Base-by-base conservation (phyloP, 2,888 invertebrate species). In the Melitaea athalia region DNA sequence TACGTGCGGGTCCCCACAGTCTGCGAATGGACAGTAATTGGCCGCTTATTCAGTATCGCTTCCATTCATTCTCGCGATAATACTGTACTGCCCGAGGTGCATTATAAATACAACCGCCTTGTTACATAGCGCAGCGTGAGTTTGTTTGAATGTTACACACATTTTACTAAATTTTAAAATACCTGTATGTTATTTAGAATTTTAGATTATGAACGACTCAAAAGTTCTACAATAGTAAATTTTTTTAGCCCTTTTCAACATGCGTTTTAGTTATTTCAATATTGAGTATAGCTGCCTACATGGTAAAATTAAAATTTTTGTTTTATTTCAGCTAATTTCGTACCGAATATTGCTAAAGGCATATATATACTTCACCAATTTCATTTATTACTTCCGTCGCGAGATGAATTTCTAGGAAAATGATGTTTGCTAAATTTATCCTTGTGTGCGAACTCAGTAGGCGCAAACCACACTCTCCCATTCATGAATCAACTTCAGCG, bases 401-500 rank as follows among this genome's bases (percentile, higher is more conserved):
- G 75, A 86, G 85, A 87, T 86, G 85, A 83, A 87, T 86, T 89
- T 88, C 88, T 79, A 77, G 81, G 88, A 86, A 90, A 88, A 86
- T 86, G 80, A 83, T 85, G 85, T 82, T 85, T 80, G 86, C 90
- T 91, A 92, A 90, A 91, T 91, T 88, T 90, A 89, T 78, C 80
- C 84, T 81, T 75, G 76, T 82, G 81, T 79, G 81, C 78, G 81
- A 80, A 81, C 83, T 83, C 81, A 78, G 79, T 80, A 81, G 80
- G 81, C 81, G 77, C 80, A 81, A 77, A 73, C 76, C 79, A 76
- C 84, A 81, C 85, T 85, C 87, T 84, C 85, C 84, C 92, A 92
- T 92, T 92, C 92, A 92, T 92, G 92, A 92, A 92, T 91, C 92
- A 92, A 91, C 88, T 88, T 87, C 88, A 87, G 78, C 90, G 83